A percentile compares a stretch with the other conserved stretches of the same genome.
Conservation (phyloP, 2,888 invertebrate genomes). For the Hermodice carunculata region DNA sequence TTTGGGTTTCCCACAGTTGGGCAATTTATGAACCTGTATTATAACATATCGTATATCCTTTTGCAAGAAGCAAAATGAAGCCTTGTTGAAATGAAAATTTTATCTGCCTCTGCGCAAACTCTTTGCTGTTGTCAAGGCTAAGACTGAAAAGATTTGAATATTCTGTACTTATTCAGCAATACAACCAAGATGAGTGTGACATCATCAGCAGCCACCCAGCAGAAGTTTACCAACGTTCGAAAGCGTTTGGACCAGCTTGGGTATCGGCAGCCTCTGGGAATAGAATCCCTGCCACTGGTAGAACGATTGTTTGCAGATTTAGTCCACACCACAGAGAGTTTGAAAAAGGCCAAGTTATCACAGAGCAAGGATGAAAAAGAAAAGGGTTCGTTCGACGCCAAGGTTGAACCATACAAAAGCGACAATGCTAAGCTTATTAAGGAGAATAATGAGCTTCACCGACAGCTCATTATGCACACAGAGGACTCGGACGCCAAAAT, state of each 20-base stretch:
- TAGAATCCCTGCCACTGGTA: slow-evolving; percentile 84
- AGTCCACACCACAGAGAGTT: slow-evolving; percentile 87
- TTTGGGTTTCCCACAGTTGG: too few relatives aligned
- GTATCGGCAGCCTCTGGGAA: slow-evolving; percentile 80
- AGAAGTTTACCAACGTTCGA: slow-evolving; percentile 73
- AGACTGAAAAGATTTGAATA: not conserved
- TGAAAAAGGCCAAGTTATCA: slow-evolving; percentile 83
- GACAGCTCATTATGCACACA: slow-evolving; percentile 62
- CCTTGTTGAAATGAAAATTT: not conserved
- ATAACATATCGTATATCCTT: too few relatives aligned
- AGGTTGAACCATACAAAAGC: slow-evolving; percentile 65
- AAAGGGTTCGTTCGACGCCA: slow-evolving; percentile 8
- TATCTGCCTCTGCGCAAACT: not conserved
- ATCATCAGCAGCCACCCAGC: slow-evolving; percentile 49
- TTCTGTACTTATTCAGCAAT: not conserved
- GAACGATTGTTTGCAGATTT: slow-evolving; percentile 86
- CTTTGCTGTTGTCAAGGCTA: not conserved
- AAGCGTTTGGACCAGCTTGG: slow-evolving; percentile 86
- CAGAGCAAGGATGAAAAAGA: slow-evolving; percentile 3
- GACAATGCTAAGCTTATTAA: slow-evolving; percentile 70
- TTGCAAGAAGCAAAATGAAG: too few relatives aligned
- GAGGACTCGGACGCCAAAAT: slow-evolving; percentile 60
- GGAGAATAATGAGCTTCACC: slow-evolving; percentile 69
- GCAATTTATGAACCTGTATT: too few relatives aligned
- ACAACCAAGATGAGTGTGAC: not conserved